Evolutionary conservation across 2,888 invertebrate species (phyloP).

Genomic region (Deroplatys truncata): DNA sequence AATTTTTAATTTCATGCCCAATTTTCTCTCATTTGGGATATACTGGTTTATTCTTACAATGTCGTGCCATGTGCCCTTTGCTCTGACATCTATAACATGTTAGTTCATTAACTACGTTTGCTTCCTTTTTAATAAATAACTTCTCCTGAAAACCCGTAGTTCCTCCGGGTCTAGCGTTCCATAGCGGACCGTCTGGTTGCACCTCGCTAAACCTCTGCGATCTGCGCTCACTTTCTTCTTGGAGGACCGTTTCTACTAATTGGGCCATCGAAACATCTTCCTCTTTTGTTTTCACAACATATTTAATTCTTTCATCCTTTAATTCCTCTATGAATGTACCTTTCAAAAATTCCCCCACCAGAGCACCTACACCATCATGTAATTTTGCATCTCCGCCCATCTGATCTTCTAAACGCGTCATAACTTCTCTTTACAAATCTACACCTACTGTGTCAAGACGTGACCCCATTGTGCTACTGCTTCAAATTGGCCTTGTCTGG

Average conservation of each 20-base stretch:
- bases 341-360: not conserved
- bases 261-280: not conserved
- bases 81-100: too few relatives aligned
- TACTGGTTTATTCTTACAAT: too few relatives aligned
- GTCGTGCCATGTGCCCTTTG: too few relatives aligned
- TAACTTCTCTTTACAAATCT: not conserved
- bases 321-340: too few relatives aligned
- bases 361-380: not conserved
- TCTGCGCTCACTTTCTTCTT: not conserved
- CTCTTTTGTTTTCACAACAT: not conserved
- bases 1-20: too few relatives aligned
- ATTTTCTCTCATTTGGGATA: too few relatives aligned
- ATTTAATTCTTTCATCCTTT: not conserved
- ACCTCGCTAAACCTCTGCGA: not conserved
- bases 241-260: not conserved
- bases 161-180: too few relatives aligned
- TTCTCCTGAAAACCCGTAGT: too few relatives aligned
- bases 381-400: not conserved
- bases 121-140: too few relatives aligned
- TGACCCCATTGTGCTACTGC: not conserved
- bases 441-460: not conserved
- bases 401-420: not conserved
- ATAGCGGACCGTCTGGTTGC: too few relatives aligned
- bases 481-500: not conserved
- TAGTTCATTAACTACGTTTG: too few relatives aligned